A percentile compares a stretch with the other conserved stretches of the same genome.
These are phyloP conservation scores for Mesoligia furuncula DNA, from an alignment of 2,888 invertebrate species.

Conservation along the genomic window DNA sequence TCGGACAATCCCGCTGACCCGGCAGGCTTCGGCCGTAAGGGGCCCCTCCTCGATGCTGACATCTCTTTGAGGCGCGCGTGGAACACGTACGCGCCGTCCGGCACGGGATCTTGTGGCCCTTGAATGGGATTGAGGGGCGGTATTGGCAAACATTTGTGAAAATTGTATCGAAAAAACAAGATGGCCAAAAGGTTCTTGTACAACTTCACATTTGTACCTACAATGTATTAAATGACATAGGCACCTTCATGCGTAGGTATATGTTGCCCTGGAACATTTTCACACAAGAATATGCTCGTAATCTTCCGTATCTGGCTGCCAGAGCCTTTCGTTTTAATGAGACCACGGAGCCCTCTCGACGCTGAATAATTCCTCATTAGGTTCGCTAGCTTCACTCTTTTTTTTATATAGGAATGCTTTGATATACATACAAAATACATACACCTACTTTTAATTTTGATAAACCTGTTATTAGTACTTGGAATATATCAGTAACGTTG, in stretches of 20 bases:
- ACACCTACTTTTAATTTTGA: slow-evolving; percentile 6
- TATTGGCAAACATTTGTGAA: background rate
- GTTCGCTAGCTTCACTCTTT: slow-evolving; percentile 60
- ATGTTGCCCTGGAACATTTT: slow-evolving; percentile 38
- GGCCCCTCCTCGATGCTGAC: no score
- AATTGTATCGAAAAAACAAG: background rate
- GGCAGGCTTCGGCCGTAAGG: no score
- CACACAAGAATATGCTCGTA: slow-evolving; percentile 51
- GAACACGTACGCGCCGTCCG: no score
- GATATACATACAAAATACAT: background rate
- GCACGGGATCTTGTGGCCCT: background rate
- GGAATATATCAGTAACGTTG: background rate
- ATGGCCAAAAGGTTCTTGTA: background rate
- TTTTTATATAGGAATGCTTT: slow-evolving; percentile 51
- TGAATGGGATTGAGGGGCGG: background rate
- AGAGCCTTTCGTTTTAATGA: slow-evolving; percentile 68
- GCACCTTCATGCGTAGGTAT: background rate
- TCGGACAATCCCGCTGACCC: no score
- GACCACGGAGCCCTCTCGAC: slow-evolving; percentile 66
- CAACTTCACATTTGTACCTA: background rate
- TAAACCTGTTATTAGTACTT: background rate
- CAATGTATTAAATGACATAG: background rate
- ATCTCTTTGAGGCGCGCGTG: no score
- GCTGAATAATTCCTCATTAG: slow-evolving; percentile 74
- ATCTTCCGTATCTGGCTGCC: slow-evolving; percentile 51